Conservation (phyloP, 2,888 invertebrate genomes). For the Campoplex nolae region DNA sequence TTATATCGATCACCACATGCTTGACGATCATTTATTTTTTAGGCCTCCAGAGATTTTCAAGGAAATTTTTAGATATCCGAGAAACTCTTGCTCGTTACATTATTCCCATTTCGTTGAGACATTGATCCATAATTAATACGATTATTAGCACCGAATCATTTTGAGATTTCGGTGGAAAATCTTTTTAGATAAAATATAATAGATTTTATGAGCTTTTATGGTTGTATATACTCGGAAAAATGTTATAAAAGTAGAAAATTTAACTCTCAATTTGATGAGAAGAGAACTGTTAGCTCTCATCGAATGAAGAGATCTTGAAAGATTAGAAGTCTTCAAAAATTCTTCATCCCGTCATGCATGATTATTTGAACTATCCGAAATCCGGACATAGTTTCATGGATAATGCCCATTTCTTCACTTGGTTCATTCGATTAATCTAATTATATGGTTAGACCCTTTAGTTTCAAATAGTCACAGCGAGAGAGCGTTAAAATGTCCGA, state of each 20-base stretch:
- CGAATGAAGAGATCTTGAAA: not conserved
- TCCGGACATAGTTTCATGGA: constrained; percentile 6
- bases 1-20: constrained; percentile 27
- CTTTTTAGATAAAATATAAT: too few species aligned
- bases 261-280: not conserved
- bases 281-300: too few species aligned
- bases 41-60: not conserved
- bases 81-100: constrained; percentile 7
- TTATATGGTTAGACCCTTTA: not conserved
- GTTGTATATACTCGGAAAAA: not conserved
- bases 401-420: constrained; percentile 22
- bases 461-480: not conserved
- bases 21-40: constrained; percentile 40
- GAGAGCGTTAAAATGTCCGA: constrained; percentile 27
- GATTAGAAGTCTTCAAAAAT: not conserved
- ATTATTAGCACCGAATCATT: not conserved
- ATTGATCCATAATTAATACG: not conserved
- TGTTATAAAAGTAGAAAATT: not conserved
- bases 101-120: constrained; percentile 26
- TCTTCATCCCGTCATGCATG: constrained; percentile 1
- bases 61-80: not conserved
- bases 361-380: not conserved
- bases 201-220: not conserved
- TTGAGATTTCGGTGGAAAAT: not conserved
- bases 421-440: constrained; percentile 20